phyloP scores from a whole-genome alignment of 1,140 invertebrate genomes.

The Panagrolaimus sp. region DNA sequence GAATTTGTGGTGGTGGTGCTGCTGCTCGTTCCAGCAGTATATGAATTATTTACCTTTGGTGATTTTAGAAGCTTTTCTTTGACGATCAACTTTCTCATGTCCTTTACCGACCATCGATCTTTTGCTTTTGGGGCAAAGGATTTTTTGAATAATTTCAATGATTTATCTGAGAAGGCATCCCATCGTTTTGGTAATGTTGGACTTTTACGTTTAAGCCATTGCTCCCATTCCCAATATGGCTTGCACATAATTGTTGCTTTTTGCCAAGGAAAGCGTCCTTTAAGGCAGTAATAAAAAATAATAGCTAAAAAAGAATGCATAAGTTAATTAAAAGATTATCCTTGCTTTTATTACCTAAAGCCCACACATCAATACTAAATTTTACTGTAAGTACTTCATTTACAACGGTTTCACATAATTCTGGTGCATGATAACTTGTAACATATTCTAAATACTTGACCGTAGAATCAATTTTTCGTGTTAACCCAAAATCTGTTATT shows the following conservation, averaged over 20 bases:
- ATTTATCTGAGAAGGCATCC: constrained; percentile 49
- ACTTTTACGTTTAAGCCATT: constrained; percentile 51
- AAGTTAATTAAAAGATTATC: neutral
- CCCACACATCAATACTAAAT: constrained; percentile 46
- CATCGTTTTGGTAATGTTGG: constrained; percentile 49
- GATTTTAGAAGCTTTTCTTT: constrained; percentile 52
- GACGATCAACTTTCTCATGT: constrained; percentile 45
- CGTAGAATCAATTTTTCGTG: constrained; percentile 67
- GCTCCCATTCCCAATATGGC: constrained; percentile 56
- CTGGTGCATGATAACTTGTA: constrained; percentile 49
- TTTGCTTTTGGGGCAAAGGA: constrained; percentile 41
- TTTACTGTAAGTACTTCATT: constrained; percentile 46
- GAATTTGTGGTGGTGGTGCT: neutral
- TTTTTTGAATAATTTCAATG: constrained; percentile 51
- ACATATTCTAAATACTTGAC: constrained; percentile 61
- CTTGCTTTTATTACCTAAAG: constrained; percentile 35
- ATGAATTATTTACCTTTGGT: constrained; percentile 33
- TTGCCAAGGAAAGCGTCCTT: constrained; percentile 54
- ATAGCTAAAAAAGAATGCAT: constrained; percentile 41
- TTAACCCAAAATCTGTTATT: constrained; percentile 87
- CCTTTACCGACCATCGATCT: constrained; percentile 50
- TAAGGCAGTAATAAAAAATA: constrained; percentile 52
- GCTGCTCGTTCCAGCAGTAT: neutral
- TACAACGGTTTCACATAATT: constrained; percentile 53
- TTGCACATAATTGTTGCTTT: constrained; percentile 58